Evolutionary conservation across 1,140 invertebrate genomes (phyloP).

Genomic region (Aphelinus atriplicis): DNA sequence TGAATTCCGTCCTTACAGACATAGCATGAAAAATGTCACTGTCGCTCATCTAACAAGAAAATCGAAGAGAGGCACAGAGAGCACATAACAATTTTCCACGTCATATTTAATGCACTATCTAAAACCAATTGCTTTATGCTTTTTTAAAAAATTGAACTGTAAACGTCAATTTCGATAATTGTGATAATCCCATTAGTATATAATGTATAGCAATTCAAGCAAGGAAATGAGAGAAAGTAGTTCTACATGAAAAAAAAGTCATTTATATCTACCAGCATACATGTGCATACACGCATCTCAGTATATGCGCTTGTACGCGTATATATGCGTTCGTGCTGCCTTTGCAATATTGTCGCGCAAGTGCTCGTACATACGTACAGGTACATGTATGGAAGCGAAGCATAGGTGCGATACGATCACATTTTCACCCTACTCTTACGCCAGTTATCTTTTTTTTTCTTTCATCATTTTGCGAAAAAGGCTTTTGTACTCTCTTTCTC

Average conservation of each 20-base stretch:
- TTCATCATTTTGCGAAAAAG: slow-evolving; percentile 6
- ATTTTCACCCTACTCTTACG: not conserved
- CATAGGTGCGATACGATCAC: slow-evolving; percentile 24
- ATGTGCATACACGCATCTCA: too few species aligned
- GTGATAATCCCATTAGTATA: slow-evolving; percentile 32
- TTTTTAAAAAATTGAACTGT: slow-evolving; percentile 8
- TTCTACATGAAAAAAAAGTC: slow-evolving; percentile 20
- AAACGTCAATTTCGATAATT: slow-evolving; percentile 18
- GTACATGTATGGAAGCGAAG: slow-evolving; percentile 18
- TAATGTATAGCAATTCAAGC: slow-evolving; percentile 20
- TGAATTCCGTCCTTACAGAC: too few species aligned
- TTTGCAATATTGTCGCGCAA: slow-evolving; percentile 24
- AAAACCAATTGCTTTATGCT: too few species aligned
- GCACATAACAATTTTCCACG: slow-evolving; percentile 20
- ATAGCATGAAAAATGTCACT: slow-evolving; percentile 2
- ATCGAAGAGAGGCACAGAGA: slow-evolving; percentile 37
- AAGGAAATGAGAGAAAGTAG: slow-evolving; percentile 23
- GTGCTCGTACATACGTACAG: slow-evolving; percentile 4
- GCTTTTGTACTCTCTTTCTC: slow-evolving; percentile 4
- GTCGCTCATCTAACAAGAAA: slow-evolving; percentile 8
- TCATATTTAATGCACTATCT: too few species aligned
- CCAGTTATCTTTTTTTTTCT: not conserved
- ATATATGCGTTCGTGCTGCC: slow-evolving; percentile 15
- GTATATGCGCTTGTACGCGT: not conserved
- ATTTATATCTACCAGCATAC: too few species aligned